Evolutionary conservation across 2,888 invertebrate genomes (phyloP).

Genomic region (Helicoverpa assulta): DNA sequence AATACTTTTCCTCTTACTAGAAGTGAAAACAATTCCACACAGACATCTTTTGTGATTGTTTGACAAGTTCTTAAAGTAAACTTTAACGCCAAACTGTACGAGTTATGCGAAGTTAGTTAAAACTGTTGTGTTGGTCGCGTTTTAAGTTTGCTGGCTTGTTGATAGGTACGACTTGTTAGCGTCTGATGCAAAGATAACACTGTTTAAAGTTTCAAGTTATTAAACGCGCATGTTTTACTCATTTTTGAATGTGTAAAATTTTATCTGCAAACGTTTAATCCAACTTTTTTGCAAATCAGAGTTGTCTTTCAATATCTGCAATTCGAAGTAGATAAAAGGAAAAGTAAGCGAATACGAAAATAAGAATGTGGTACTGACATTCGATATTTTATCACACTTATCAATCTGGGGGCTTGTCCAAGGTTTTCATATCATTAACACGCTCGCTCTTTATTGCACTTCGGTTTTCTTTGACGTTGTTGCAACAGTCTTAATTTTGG

Average conservation of each 20-base stretch:
- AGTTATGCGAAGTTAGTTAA: constrained; percentile 8
- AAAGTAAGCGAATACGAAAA: neutral
- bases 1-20: constrained; percentile 55
- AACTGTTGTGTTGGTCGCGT: constrained; percentile 10
- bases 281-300: neutral
- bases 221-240: constrained; percentile 8
- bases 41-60: constrained; percentile 46
- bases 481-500: neutral
- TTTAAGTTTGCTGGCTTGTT: constrained; percentile 10
- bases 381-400: constrained; percentile 31
- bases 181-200: constrained; percentile 33
- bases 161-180: constrained; percentile 25
- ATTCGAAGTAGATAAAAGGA: neutral
- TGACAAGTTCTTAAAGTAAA: constrained; percentile 41
- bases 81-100: constrained; percentile 26
- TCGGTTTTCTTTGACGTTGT: constrained; percentile 1
- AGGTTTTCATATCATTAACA: constrained; percentile 16
- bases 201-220: constrained; percentile 16
- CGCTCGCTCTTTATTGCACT: constrained; percentile 2
- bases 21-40: constrained; percentile 51
- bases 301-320: neutral
- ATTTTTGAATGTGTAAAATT: neutral
- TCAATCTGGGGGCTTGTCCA: constrained; percentile 16
- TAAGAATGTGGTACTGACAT: constrained; percentile 15
- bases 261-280: neutral